These are phyloP conservation scores for Dendrolimus houi DNA, from an alignment of 2,888 invertebrate species.

Conservation along the genomic window DNA sequence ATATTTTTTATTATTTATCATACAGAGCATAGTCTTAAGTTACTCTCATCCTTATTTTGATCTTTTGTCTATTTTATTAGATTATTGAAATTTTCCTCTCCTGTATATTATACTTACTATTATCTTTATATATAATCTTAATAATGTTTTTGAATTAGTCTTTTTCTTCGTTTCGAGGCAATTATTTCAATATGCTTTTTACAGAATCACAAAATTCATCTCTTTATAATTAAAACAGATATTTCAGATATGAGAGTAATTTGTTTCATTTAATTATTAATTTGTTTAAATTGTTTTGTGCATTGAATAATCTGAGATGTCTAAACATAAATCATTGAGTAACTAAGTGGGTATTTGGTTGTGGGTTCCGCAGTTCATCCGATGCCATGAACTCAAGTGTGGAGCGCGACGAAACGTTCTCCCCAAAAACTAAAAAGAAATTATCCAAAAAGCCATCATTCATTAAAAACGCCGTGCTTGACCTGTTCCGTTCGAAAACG, in stretches of 20 bases:
- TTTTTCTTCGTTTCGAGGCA: conserved; percentile 17
- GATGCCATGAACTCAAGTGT: conserved; percentile 70
- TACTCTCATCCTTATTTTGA: no score
- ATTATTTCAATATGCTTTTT: conserved; percentile 74
- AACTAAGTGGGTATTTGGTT: conserved; percentile 73
- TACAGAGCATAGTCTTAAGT: no score
- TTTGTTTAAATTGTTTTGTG: conserved; percentile 2
- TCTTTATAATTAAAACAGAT: conserved; percentile 26
- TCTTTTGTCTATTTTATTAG: conserved; percentile 3
- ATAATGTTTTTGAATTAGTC: no score
- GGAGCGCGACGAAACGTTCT: conserved; percentile 70
- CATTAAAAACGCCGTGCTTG: conserved; percentile 72
- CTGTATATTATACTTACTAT: conserved; percentile 10
- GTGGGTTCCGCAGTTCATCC: conserved; percentile 73
- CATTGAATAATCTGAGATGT: conserved; percentile 49
- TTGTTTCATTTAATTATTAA: background rate
- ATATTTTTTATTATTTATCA: conserved; percentile 5
- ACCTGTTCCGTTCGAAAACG: conserved; percentile 72
- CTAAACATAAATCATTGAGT: conserved; percentile 50
- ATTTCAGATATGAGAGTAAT: background rate
- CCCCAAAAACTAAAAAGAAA: conserved; percentile 77
- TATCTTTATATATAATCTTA: conserved; percentile 6
- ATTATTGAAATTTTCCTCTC: conserved; percentile 8
- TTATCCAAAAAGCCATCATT: conserved; percentile 74
- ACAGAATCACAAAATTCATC: conserved; percentile 56